A percentile compares a stretch with the other conserved stretches of the same genome.
phyloP scores from a whole-genome alignment of 2,113 vertebrate species.

The Lagopus leucura region DNA sequence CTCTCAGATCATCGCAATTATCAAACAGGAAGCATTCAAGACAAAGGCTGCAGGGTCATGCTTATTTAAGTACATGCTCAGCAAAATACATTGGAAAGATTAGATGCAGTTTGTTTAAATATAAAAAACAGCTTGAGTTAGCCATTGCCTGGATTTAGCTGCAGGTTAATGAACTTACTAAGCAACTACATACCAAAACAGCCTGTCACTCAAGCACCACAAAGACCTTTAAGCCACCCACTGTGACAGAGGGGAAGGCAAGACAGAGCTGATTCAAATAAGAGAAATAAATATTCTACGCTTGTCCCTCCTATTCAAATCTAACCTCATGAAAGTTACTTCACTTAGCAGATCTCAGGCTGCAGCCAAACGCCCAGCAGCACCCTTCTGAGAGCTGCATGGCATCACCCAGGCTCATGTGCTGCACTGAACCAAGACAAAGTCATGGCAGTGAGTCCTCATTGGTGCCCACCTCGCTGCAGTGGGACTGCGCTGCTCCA shows the following conservation, averaged over 20 bases:
- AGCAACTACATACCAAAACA: constrained; percentile 34
- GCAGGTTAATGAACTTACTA: constrained; percentile 56
- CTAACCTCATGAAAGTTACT: neutral
- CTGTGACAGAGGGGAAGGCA: neutral
- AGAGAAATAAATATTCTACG: neutral
- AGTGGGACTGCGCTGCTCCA: neutral
- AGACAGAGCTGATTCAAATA: constrained; percentile 16
- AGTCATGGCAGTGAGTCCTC: neutral
- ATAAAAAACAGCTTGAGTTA: constrained; percentile 45
- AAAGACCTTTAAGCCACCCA: constrained; percentile 29
- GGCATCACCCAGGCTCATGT: neutral
- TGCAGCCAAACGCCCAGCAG: neutral
- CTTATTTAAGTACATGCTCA: constrained; percentile 73
- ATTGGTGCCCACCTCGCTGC: accelerated
- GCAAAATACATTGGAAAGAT: constrained; percentile 60
- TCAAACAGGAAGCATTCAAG: constrained; percentile 61
- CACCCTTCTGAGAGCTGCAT: neutral
- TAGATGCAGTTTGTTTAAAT: constrained; percentile 54
- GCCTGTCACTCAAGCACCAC: constrained; percentile 65
- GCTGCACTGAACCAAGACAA: neutral
- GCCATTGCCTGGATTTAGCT: constrained; percentile 59
- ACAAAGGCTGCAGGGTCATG: constrained; percentile 73
- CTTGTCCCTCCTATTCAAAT: neutral
- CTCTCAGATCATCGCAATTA: constrained; percentile 67
- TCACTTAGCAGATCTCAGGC: neutral